phyloP scores from a whole-genome alignment of 2,113 vertebrate species.

The Chaetodon auriga region DNA sequence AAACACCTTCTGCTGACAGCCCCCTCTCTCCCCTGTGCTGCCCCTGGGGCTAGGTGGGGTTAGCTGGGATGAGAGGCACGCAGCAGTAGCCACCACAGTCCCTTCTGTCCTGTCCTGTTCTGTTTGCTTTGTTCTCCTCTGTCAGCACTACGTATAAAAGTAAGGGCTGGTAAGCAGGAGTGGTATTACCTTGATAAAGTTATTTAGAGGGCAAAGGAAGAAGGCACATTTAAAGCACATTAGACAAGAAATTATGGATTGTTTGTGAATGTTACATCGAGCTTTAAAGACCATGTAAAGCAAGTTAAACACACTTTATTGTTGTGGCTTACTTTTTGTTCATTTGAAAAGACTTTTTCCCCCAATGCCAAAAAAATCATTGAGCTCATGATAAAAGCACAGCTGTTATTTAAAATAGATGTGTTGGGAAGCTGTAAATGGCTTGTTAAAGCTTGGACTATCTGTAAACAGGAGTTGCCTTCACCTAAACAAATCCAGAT shows the following conservation, averaged over 20 bases:
- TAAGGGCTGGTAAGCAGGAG: conserved; percentile 37
- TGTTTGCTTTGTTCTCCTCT: conserved; percentile 67
- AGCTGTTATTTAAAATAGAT: conserved; percentile 21
- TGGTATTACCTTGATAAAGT: conserved; percentile 80
- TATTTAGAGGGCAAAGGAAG: conserved; percentile 70
- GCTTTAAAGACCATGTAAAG: neutral
- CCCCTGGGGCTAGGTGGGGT: conserved; percentile 77
- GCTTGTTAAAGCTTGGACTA: conserved; percentile 23
- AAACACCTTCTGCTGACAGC: conserved; percentile 74
- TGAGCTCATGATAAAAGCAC: conserved; percentile 6
- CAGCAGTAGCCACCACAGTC: conserved; percentile 76
- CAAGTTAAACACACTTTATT: conserved; percentile 15
- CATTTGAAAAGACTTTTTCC: neutral
- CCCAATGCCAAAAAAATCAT: neutral
- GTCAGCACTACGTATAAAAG: conserved; percentile 62
- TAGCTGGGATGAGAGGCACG: conserved; percentile 70
- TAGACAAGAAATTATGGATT: conserved; percentile 37
- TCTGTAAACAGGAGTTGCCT: conserved; percentile 12
- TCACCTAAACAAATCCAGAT: conserved; percentile 20
- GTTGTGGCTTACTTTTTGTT: conserved; percentile 1
- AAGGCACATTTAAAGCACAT: conserved; percentile 29
- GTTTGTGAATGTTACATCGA: conserved; percentile 21
- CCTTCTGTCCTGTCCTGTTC: conserved; percentile 76
- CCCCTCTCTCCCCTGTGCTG: conserved; percentile 48
- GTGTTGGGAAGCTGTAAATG: conserved; percentile 28